A percentile compares a stretch with the other conserved stretches of the same genome.
Evolutionary conservation across 2,888 invertebrate genomes (phyloP).

Genomic region (Oxystoma pomonae): DNA sequence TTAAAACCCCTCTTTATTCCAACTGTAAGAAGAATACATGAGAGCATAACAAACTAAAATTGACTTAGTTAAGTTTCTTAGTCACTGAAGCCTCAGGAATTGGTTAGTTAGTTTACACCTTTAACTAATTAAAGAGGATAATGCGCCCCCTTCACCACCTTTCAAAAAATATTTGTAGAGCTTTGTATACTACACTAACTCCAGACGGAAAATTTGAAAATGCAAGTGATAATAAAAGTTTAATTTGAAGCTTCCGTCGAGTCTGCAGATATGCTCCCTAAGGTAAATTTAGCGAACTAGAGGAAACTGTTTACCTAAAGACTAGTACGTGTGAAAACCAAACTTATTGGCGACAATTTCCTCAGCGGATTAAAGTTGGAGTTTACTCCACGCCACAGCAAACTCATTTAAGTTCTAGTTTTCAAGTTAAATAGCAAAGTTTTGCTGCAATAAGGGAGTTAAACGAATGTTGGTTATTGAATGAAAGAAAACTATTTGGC

Average conservation of each 20-base stretch:
- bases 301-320: not conserved
- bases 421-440: not conserved
- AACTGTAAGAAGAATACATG: too few relatives aligned
- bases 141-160: too few relatives aligned
- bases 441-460: not conserved
- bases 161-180: too few relatives aligned
- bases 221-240: too few relatives aligned
- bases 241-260: not conserved
- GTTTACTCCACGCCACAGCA: not conserved
- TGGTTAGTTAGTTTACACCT: too few relatives aligned
- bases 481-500: not conserved
- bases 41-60: too few relatives aligned
- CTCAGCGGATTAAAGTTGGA: not conserved
- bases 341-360: not conserved
- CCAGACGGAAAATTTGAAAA: too few relatives aligned
- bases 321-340: not conserved
- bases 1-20: too few relatives aligned
- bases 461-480: not conserved
- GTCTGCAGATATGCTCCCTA: not conserved
- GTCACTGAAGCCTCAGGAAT: too few relatives aligned
- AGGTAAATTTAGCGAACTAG: not conserved
- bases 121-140: too few relatives aligned
- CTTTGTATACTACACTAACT: too few relatives aligned
- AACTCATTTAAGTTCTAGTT: not conserved
- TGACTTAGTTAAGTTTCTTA: too few relatives aligned